These are phyloP conservation scores for Enhydra lutris DNA, from an alignment of 2,113 vertebrate genomes.

Conservation along the genomic window DNA sequence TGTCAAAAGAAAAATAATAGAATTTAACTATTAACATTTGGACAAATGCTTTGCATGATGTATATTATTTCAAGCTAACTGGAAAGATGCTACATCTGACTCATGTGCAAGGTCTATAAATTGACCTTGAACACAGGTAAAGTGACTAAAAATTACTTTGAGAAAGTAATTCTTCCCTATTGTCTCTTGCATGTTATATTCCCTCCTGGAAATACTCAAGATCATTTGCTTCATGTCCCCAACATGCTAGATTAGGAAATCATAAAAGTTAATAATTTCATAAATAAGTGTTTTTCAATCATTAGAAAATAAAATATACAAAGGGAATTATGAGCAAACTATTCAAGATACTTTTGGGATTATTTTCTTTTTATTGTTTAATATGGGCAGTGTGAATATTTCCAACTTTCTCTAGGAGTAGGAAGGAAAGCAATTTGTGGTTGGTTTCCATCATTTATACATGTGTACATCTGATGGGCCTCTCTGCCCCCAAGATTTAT, in stretches of 20 bases:
- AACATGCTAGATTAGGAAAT: not conserved
- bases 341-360: not conserved
- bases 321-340: not conserved
- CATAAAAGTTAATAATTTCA: not conserved
- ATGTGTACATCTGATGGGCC: rapidly evolving
- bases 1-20: not conserved
- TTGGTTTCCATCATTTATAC: not conserved
- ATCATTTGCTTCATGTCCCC: not conserved
- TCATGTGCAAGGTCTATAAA: not conserved
- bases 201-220: not conserved
- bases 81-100: not conserved
- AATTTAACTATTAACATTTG: not conserved
- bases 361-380: not conserved
- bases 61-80: not conserved
- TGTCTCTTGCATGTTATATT: not conserved
- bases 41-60: not conserved
- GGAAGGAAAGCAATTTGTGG: not conserved
- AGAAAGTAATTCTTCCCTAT: not conserved
- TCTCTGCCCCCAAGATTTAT: not conserved
- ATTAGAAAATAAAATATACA: not conserved
- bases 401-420: not conserved
- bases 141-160: not conserved
- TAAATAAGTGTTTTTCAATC: not conserved
- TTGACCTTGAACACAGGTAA: not conserved
- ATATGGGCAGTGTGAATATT: not conserved